A percentile compares a stretch with the other conserved stretches of the same genome.
These are phyloP conservation scores for Anabas testudineus DNA, from an alignment of 2,797 vertebrate species.

Conservation along the genomic window DNA sequence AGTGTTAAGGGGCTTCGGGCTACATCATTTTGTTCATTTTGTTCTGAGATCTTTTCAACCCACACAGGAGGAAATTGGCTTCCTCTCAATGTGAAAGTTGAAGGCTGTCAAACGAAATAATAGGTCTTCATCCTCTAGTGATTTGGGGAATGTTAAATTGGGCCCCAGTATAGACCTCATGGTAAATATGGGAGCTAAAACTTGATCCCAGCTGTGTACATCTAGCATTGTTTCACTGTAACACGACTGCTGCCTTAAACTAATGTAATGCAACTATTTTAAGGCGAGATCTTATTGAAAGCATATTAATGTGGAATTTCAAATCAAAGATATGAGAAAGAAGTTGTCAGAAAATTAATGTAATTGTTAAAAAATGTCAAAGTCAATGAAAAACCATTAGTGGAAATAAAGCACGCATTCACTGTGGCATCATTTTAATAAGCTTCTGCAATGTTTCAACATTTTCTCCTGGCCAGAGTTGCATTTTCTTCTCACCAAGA, in stretches of 20 bases:
- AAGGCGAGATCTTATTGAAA: not conserved
- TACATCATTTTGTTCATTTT: slow-evolving; percentile 43
- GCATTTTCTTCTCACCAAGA: too few relatives aligned
- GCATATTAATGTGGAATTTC: not conserved
- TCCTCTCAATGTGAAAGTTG: slow-evolving; percentile 15
- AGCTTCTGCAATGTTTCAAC: too few relatives aligned
- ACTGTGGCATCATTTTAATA: too few relatives aligned
- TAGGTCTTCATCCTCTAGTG: slow-evolving; percentile 27
- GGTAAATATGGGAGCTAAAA: slow-evolving; percentile 21
- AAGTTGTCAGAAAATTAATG: not conserved
- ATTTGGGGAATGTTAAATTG: slow-evolving; percentile 9
- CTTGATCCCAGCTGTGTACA: not conserved
- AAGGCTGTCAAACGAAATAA: slow-evolving; percentile 51
- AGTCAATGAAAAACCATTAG: not conserved
- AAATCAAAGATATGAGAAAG: not conserved
- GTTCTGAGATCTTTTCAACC: slow-evolving; percentile 33
- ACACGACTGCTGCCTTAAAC: not conserved
- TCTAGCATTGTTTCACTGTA: not conserved
- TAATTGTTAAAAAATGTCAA: not conserved
- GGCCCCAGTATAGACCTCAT: slow-evolving; percentile 1
- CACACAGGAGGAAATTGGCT: slow-evolving; percentile 14
- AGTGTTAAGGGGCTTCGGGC: slow-evolving; percentile 21
- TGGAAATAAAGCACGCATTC: too few relatives aligned
- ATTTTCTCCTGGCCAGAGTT: too few relatives aligned
- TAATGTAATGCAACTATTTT: not conserved